Percentiles rank a stretch among this genome's conserved stretches.
Conservation (phyloP, 2,888 invertebrate genomes). For the Augiades crinisus region DNA sequence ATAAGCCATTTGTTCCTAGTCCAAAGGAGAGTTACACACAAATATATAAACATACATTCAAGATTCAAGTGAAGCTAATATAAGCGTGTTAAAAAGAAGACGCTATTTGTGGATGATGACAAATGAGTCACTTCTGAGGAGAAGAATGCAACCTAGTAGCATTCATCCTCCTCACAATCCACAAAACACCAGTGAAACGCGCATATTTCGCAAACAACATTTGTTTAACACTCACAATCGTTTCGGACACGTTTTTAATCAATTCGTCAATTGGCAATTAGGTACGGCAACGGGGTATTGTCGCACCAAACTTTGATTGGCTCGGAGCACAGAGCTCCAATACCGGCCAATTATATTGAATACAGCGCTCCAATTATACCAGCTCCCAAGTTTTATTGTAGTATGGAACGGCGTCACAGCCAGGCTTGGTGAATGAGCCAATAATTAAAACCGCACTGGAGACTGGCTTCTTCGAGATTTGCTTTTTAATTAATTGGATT, state of each 20-base stretch:
- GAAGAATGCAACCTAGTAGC: too few relatives aligned
- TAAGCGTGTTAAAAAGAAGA: too few relatives aligned
- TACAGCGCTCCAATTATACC: slow-evolving; percentile 64
- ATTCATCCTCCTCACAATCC: too few relatives aligned
- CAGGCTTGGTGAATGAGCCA: slow-evolving; percentile 67
- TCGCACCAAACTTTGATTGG: slow-evolving; percentile 74
- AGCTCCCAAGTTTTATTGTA: slow-evolving; percentile 69
- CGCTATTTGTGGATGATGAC: too few relatives aligned
- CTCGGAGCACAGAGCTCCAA: slow-evolving; percentile 45
- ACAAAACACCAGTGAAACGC: slow-evolving; percentile 5
- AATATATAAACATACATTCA: too few relatives aligned
- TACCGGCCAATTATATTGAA: slow-evolving; percentile 72
- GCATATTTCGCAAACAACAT: slow-evolving; percentile 18
- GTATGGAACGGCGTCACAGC: slow-evolving; percentile 58
- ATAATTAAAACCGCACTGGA: slow-evolving; percentile 72
- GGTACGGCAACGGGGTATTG: slow-evolving; percentile 53
- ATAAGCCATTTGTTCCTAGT: too few relatives aligned
- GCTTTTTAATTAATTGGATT: slow-evolving; percentile 69
- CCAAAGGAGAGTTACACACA: too few relatives aligned
- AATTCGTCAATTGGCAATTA: slow-evolving; percentile 61
- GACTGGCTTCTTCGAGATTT: slow-evolving; percentile 55
- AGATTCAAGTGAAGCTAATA: too few relatives aligned
- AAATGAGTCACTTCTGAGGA: too few relatives aligned
- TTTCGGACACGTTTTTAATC: slow-evolving; percentile 46
- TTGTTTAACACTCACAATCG: slow-evolving; percentile 23